A percentile compares a stretch with the other conserved stretches of the same genome.
Evolutionary conservation across 1,140 invertebrate species (phyloP).

Genomic region (Phocides pigmalion): DNA sequence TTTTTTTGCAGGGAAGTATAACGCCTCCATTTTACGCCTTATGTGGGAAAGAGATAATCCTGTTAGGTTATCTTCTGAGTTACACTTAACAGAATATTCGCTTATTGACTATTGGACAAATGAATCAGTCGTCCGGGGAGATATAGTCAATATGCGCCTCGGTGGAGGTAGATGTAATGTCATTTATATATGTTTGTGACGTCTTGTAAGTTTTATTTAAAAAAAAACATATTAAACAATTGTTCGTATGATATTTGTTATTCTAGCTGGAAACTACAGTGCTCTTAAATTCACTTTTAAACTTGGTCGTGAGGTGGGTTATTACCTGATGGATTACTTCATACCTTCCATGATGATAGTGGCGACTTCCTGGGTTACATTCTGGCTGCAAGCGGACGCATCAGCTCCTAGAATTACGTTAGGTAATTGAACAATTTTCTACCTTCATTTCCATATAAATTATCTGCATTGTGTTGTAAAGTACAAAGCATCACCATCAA

Average conservation of each 20-base stretch:
- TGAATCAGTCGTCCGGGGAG: conserved; percentile 87
- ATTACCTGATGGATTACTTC: conserved; percentile 95
- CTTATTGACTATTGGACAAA: conserved; percentile 89
- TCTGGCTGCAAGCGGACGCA: conserved; percentile 95
- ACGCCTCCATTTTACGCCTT: conserved; percentile 88
- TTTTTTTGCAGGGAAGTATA: conserved; percentile 89
- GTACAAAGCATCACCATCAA: too few relatives aligned
- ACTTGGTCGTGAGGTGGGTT: conserved; percentile 91
- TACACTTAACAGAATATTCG: conserved; percentile 93
- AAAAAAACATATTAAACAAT: conserved; percentile 6
- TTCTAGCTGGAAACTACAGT: conserved; percentile 93
- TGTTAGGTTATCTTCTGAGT: conserved; percentile 89
- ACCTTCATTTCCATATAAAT: too few relatives aligned
- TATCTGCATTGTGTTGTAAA: too few relatives aligned
- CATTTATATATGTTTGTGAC: conserved; percentile 51
- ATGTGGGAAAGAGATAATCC: conserved; percentile 90
- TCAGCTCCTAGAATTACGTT: conserved; percentile 91
- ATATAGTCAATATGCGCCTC: conserved; percentile 86
- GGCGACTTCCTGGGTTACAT: conserved; percentile 95
- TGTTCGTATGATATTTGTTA: conserved; percentile 28
- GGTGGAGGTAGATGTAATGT: conserved; percentile 86
- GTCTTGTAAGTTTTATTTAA: conserved; percentile 31
- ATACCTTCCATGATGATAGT: conserved; percentile 95
- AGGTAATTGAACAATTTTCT: conserved; percentile 76
- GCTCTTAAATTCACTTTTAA: conserved; percentile 91